Conservation (phyloP, 2,113 vertebrate genomes). For the Oncorhynchus keta region DNA sequence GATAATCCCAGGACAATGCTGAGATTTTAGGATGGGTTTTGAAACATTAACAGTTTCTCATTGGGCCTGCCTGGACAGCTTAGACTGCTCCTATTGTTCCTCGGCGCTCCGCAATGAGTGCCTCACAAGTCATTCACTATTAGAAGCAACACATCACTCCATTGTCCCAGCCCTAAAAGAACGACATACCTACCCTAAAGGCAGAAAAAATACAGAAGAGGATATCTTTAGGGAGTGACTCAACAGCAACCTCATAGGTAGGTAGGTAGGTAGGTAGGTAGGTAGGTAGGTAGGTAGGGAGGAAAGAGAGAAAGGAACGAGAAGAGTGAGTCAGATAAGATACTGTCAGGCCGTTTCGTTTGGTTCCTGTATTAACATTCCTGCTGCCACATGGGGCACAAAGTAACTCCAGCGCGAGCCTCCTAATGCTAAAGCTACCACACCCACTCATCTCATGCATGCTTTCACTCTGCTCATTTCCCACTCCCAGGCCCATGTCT, state of each 20-base stretch:
- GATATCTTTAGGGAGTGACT: conserved; percentile 20
- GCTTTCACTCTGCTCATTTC: conserved; percentile 67
- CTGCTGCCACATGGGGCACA: conserved; percentile 66
- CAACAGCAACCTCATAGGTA: conserved; percentile 11
- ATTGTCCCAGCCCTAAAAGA: conserved; percentile 51
- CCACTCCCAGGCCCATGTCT: conserved; percentile 52
- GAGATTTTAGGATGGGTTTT: background rate
- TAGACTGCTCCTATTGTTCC: conserved; percentile 45
- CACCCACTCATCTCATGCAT: conserved; percentile 68
- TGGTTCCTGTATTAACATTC: conserved; percentile 68
- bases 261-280: background rate
- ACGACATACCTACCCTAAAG: conserved; percentile 55
- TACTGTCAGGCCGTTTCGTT: conserved; percentile 48
- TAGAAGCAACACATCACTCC: conserved; percentile 53
- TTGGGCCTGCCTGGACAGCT: background rate
- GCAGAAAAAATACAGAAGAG: conserved; percentile 40
- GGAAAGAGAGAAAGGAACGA: conserved; percentile 1
- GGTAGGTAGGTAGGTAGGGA: background rate
- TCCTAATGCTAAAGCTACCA: conserved; percentile 60
- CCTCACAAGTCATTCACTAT: conserved; percentile 16
- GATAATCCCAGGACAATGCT: background rate
- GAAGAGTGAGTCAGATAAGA: conserved; percentile 10
- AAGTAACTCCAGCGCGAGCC: conserved; percentile 56
- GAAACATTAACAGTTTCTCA: background rate
- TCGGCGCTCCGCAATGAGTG: conserved; percentile 25